phyloP scores from a whole-genome alignment of 2,797 vertebrate species.

The Nyctibius grandis region DNA sequence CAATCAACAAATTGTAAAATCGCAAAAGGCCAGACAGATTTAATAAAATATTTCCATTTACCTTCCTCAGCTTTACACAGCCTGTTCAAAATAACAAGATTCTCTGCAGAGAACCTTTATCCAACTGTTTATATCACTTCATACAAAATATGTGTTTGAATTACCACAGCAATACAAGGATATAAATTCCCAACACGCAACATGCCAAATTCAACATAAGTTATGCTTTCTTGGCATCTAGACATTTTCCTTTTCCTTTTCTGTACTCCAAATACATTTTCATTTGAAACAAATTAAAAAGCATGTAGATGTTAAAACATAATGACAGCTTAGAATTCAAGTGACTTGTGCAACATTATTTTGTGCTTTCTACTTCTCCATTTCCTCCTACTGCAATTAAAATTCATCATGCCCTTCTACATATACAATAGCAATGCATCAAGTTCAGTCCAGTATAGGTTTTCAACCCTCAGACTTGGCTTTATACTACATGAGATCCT shows the following conservation, averaged over 20 bases:
- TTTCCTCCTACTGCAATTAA: constrained; percentile 43
- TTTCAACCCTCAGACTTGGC: background rate
- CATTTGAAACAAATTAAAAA: constrained; percentile 55
- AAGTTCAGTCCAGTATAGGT: constrained; percentile 23
- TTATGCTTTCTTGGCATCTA: constrained; percentile 19
- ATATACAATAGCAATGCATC: constrained; percentile 15
- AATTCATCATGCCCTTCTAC: constrained; percentile 39
- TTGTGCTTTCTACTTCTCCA: constrained; percentile 68
- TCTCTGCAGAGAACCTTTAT: constrained; percentile 31
- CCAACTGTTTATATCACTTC: constrained; percentile 39
- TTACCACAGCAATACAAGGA: constrained; percentile 48
- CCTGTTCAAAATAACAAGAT: constrained; percentile 35
- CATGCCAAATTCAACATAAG: constrained; percentile 43
- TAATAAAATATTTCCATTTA: constrained; percentile 64
- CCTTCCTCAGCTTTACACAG: constrained; percentile 45
- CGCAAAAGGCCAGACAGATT: constrained; percentile 53
- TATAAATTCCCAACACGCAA: constrained; percentile 1
- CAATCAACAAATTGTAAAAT: constrained; percentile 42
- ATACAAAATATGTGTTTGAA: constrained; percentile 47
- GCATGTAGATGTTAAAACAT: constrained; percentile 49
- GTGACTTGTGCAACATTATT: constrained; percentile 69
- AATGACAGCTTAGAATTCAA: constrained; percentile 58
- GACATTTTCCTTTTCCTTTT: background rate
- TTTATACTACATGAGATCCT: constrained; percentile 13
- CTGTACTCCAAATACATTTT: constrained; percentile 2